Base-by-base conservation (phyloP, 2,797 vertebrate species). In the Coreius guichenoti region DNA sequence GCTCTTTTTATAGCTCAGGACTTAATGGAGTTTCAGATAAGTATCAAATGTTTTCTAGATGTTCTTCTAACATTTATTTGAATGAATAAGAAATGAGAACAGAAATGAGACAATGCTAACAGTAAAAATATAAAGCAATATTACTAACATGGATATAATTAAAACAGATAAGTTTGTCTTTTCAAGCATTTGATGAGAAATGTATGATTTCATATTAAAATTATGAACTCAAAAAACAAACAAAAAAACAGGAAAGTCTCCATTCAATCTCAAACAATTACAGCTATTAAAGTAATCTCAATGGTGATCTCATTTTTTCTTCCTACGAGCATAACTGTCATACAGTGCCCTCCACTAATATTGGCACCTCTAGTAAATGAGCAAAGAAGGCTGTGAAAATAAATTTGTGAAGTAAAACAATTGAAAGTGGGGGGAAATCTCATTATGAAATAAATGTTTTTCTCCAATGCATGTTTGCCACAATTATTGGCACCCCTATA, bases 51-150 rank as follows among this genome's bases (percentile, higher is more conserved):
- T 49, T 65, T 67, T 29, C 5, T 33, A 80, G 61, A 49, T 45
- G 56, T 33, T 67, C n/a, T 79, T 78, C 51, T 76, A 36, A 76
- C 6, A 76, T 81, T 23, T 80, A 29, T n/a, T 29, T 21, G 26
- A 31, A 67, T 12, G 5, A 39, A 39, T 36, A 19, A 58, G 31
- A 81, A 43, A 36, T 51, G 13, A 63, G 61, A 29, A 51, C 29
- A 43, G 67, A 69, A 70, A 39, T 26, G 5, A 54, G 43, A 70
- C 17, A 45, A 47, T 39, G 13, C 23, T 26, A 26, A 61, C 8
- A 2, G 13, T 58, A 77, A 26, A 39, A 43, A 26, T 39, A 69
- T 51, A 19, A 14, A 39, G 23, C 4, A n/a, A n/a, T 36, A 54
- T 26, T 39, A 70, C 8, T 29, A 70, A 69, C 8, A 26, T 68